Evolutionary conservation across 2,888 invertebrate species (phyloP).

Genomic region (Acrobasis consociella): DNA sequence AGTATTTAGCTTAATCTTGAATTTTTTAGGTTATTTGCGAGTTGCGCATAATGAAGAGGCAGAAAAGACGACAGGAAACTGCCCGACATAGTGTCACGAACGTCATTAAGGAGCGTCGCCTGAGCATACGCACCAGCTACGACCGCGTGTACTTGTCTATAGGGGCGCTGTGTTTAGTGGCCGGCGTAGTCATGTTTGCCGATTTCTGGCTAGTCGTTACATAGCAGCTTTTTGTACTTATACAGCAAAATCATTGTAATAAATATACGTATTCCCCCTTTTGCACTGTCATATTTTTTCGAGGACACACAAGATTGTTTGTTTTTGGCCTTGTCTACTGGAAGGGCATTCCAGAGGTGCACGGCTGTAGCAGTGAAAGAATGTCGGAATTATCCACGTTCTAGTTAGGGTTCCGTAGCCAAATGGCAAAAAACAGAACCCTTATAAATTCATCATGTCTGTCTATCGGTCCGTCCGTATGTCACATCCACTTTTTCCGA

Average conservation of each 20-base stretch:
- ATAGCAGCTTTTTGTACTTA: background rate
- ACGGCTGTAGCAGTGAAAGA: too few species aligned
- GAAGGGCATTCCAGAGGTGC: too few species aligned
- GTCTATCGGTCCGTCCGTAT: too few species aligned
- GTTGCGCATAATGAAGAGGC: conserved; percentile 29
- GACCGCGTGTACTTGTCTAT: conserved; percentile 47
- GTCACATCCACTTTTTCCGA: too few species aligned
- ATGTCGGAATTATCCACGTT: too few species aligned
- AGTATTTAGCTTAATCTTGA: background rate
- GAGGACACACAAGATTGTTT: too few species aligned
- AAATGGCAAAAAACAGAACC: too few species aligned
- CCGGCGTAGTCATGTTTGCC: conserved; percentile 39
- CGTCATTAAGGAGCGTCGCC: background rate
- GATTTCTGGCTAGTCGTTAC: conserved; percentile 35
- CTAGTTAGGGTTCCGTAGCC: too few species aligned
- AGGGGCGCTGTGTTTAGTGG: conserved; percentile 41
- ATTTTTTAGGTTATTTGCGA: conserved; percentile 39
- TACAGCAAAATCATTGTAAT: background rate
- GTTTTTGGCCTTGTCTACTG: too few species aligned
- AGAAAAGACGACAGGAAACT: background rate
- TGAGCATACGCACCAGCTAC: conserved; percentile 24
- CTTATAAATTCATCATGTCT: too few species aligned
- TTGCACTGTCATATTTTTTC: background rate
- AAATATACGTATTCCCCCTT: background rate
- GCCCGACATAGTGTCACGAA: too few species aligned